Evolutionary conservation across 2,888 invertebrate species (phyloP), one percentile per base, ranked within the genome.

Genomic region (Archips crataeganus): DNA sequence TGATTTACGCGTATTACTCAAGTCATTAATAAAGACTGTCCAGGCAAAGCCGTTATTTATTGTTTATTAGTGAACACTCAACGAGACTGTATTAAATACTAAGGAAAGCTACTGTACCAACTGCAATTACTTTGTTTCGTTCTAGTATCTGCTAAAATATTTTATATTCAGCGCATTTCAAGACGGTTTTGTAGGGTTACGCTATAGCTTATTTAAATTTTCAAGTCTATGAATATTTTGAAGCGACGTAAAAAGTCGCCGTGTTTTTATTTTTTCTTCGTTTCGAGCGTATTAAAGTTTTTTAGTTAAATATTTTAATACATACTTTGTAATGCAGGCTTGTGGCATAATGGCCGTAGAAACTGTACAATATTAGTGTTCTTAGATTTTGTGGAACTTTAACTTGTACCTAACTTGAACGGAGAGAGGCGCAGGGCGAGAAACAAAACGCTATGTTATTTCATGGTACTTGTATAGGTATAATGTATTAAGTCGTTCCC

Each of bases 21-120:
- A 45, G 64, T 59, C 73, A 60, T 69, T 69, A 64, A 69, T 69
- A 59, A 74, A n/a, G 49, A 47, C 45, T 69, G 73, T 64, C 69
- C 64, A 39, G 64, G 49, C 15, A 69, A 74, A 69, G 64, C 60
- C 60, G 64, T 74, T 64, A 74, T 74, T 74, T 74, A 74, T 70
- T 61, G 74, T 54, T 60, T 65, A 74, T 60, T 69, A 65, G 72
- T 51, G 36, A 34, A 51, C 60, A 65, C 73, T 73, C 62, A 23
- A 42, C n/a, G 62, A 23, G 54, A 54, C 54, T 15, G n/a, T 54
- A 54, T 15, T 23, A 23, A 15, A n/a, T n/a, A n/a, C n/a, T 23
- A 15, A 54, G 54, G 5, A 54, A 23, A 54, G 15, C 54, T 54
- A 54, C 51, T n/a, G 1, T 51, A 13, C n/a, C 1, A 15, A 15